phyloP scores from a whole-genome alignment of 2,797 vertebrate genomes.

The Lepus oiostolus region DNA sequence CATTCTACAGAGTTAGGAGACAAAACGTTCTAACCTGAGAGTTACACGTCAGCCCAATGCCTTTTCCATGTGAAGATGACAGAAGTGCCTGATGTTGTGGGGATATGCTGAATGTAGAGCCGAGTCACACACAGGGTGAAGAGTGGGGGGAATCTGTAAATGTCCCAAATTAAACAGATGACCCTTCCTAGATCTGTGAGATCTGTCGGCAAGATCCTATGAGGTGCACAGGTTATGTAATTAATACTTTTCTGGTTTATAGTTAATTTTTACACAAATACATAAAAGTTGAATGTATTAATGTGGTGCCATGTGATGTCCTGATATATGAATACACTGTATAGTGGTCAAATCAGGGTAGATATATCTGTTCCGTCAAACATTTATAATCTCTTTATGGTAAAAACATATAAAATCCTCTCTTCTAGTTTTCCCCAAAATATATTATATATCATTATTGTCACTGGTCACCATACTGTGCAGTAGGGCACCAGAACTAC shows the following conservation, averaged over 20 bases:
- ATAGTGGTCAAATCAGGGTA: too few relatives aligned
- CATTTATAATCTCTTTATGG: too few relatives aligned
- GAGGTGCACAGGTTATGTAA: neutral
- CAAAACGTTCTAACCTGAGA: neutral
- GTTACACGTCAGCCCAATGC: neutral
- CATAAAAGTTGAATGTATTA: too few relatives aligned
- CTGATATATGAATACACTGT: too few relatives aligned
- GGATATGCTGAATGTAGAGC: neutral
- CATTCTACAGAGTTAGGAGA: neutral
- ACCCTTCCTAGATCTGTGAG: neutral
- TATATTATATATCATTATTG: neutral
- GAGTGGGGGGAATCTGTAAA: too few relatives aligned
- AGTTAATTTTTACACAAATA: too few relatives aligned
- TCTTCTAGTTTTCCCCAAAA: too few relatives aligned
- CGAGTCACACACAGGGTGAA: fast-evolving
- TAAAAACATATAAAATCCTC: too few relatives aligned
- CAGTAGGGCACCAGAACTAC: too few relatives aligned
- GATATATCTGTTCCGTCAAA: too few relatives aligned
- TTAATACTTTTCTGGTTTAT: neutral
- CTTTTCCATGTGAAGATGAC: neutral
- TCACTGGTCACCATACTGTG: too few relatives aligned
- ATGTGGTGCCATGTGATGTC: too few relatives aligned
- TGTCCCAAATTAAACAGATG: neutral
- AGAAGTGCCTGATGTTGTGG: neutral
- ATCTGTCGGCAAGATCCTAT: neutral